Conservation (phyloP, 2,113 vertebrate species). For the Fukomys damarensis region DNA sequence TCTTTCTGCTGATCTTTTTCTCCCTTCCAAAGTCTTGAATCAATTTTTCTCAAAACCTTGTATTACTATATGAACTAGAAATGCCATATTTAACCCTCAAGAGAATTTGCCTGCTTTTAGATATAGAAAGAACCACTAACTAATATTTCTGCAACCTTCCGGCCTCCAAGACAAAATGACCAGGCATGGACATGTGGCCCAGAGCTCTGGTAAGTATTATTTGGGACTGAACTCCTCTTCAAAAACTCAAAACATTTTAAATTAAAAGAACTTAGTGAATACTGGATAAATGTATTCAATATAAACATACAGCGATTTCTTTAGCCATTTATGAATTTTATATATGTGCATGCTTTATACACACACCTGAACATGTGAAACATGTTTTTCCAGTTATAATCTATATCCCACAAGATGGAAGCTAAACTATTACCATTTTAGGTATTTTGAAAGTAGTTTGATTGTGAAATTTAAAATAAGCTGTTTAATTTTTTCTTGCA, state of each 20-base stretch:
- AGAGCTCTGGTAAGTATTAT: not conserved
- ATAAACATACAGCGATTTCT: not conserved
- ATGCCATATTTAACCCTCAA: not conserved
- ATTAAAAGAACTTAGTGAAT: not conserved
- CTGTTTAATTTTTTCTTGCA: not conserved
- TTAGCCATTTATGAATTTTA: not conserved
- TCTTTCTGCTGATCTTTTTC: not conserved
- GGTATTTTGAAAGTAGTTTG: not conserved
- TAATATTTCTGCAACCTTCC: not conserved
- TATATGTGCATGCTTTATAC: not conserved
- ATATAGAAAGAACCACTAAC: not conserved
- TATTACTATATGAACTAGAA: not conserved
- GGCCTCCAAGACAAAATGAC: not conserved
- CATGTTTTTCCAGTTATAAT: not conserved
- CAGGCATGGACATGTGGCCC: not conserved
- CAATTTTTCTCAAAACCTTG: not conserved
- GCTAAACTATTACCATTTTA: not conserved
- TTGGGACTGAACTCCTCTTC: not conserved
- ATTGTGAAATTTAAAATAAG: slow-evolving; percentile 11
- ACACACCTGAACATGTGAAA: not conserved
- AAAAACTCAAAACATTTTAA: slow-evolving; percentile 40
- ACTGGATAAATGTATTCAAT: not conserved
- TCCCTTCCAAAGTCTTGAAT: not conserved
- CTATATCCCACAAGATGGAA: not conserved
- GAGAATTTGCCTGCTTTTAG: not conserved